phyloP scores from a whole-genome alignment of 2,797 vertebrate genomes.

The Rhincodon typus region DNA sequence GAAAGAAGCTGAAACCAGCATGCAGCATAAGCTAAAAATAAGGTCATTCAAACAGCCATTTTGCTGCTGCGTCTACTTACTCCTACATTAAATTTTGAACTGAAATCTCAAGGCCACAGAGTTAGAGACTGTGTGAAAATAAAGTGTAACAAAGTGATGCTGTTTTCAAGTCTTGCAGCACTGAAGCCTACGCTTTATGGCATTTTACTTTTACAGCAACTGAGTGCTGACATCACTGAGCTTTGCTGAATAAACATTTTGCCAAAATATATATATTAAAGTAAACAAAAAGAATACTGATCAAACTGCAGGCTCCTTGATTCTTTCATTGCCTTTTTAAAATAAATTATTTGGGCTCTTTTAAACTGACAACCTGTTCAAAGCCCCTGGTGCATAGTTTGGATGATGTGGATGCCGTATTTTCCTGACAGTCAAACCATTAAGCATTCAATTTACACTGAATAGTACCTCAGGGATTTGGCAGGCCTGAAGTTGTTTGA shows the following conservation, averaged over 20 bases:
- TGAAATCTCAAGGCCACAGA: background rate
- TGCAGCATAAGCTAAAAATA: background rate
- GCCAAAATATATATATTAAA: background rate
- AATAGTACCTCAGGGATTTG: background rate
- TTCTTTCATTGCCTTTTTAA: background rate
- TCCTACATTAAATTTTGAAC: background rate
- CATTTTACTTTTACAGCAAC: background rate
- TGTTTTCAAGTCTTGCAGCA: background rate
- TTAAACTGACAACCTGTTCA: background rate
- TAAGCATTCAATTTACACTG: slow-evolving; percentile 15
- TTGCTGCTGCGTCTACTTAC: background rate
- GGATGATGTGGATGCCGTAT: background rate
- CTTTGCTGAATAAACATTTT: background rate
- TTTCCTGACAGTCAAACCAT: background rate
- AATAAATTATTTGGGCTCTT: background rate
- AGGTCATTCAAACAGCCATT: background rate
- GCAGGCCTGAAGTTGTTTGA: background rate
- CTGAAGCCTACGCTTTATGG: background rate
- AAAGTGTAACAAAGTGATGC: background rate
- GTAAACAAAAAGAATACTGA: background rate
- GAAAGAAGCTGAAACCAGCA: background rate
- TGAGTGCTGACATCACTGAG: background rate
- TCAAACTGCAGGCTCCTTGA: background rate
- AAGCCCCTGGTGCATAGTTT: background rate
- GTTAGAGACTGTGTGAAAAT: background rate